Base-by-base conservation (phyloP, 1,140 invertebrate species). In the Psix sp. region DNA sequence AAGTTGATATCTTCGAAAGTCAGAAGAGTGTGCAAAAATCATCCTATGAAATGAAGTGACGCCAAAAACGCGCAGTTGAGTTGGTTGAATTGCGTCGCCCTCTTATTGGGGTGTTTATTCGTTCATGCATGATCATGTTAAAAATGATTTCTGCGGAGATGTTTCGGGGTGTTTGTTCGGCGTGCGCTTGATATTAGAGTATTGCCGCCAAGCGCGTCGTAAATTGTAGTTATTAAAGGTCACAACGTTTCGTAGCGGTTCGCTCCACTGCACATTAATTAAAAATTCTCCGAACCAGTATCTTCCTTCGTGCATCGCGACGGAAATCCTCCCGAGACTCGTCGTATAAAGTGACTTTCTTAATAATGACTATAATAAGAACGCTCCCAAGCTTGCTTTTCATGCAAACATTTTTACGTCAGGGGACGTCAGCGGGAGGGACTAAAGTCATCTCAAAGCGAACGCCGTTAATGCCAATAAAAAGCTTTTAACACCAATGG, bases 321-420 rank as follows among this genome's bases (percentile, higher is more conserved):
- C 38, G 52, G 31, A 72, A 65, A 72, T 59, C 56, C 60, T 56
- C 54, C 31, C 33, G 62, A 39, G 60, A 51, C 62, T 66, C 54
- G 40, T 60, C 70, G 48, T 11, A 54, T 54, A 48, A 73, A 73
- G 46, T 72, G 68, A 63, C 59, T 73, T 66, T 60, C 54, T 66
- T 73, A 66, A 65, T 73, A 66, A 72, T 73, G 46, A 57, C 71
- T 62, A 51, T 74, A 74, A 74, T 74, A 65, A 74, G 62, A 33
- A 62, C 48, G 56, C 71, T 35, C 21, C 49, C 36, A 62, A 74
- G 62, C 54, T 73, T 60, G 67, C 59, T 59, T 68, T 59, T 52
- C 65, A 60, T 68, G 54, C 65, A 68, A 68, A 68, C 54, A 60
- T 59, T 68, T 68, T 68, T 59, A 36, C 15, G 46, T 21, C 14